Evolutionary conservation across 2,888 invertebrate genomes (phyloP), one percentile per base, ranked within the genome.

Genomic region (Caradrina clavipalpis): DNA sequence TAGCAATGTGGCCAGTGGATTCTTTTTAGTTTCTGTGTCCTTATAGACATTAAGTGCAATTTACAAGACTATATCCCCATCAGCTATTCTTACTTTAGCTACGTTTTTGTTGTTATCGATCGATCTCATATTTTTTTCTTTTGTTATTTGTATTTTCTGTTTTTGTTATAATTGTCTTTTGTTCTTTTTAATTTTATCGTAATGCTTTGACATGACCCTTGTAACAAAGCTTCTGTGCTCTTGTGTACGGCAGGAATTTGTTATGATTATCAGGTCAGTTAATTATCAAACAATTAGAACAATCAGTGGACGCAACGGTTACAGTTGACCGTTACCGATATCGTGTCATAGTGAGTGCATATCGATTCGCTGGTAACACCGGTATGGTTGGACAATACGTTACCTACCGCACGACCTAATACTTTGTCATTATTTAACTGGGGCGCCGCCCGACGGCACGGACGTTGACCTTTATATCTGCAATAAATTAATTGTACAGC

Each of bases 391-490:
- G 73, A 78, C 80, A 77, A 78, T 83, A 73, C 76, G 22, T 62
- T 74, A 65, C 76, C 78, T 69, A 66, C 74, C 55, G 55, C 58
- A 68, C 76, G 83, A 78, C 78, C 80, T 72, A 76, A 77, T 73
- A 80, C 74, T 80, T 77, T 69, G 77, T 85, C 80, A 80, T 83
- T 78, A 79, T 80, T 83, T 75, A 87, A 85, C 78, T 84, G 80
- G 80, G 69, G 62, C 78, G 54, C 63, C 73, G 39, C 26, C 54
- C 68, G 66, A 65, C 67, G 61, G 69, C 61, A 22, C 78, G 79
- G 76, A 76, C 83, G 82, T 73, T 80, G 83, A 83, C 84, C 85
- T 76, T 71, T 69, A 72, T 70, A 73, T 78, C 76, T 81, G 80
- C 80, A 75, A 75, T 69, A 69, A 69, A 64, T 80, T 73, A 73